Evolutionary conservation across 2,888 invertebrate genomes (phyloP), one percentile per base, ranked within the genome.

Genomic region (Thymelicus lineola): DNA sequence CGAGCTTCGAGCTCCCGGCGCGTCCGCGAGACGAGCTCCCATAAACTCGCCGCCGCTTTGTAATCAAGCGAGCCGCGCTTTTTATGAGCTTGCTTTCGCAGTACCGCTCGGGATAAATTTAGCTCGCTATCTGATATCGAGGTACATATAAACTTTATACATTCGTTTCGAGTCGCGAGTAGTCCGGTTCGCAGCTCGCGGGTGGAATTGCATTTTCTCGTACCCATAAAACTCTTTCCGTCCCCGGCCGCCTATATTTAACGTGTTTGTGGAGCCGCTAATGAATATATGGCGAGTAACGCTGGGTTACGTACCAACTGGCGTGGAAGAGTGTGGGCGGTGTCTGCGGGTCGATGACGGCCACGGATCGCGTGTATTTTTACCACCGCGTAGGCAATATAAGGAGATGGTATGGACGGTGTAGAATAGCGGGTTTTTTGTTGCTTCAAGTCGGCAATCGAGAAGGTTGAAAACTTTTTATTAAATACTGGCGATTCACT

Each of bases 61-160:
- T 89, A 92, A 92, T 92, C 90, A 91, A 88, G 83, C 86, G 83
- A 79, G 85, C 88, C 91, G 90, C 90, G 89, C 85, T 89, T 92
- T 92, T 91, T 91, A 91, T 85, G 91, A 90, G 86, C 76, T 79
- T 84, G 87, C 87, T 87, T 86, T 86, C 83, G 87, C 88, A 86
- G 85, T 82, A 78, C 82, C 84, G 85, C 84, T 81, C 81, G 81
- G 84, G 86, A 88, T 91, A 89, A 87, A 91, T 90, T 88, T 86
- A 86, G 84, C 86, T 80, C 83, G 85, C 84, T 85, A 87, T 87
- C 88, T 88, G 86, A 89, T 89, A 88, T 86, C 81, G 87, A 84
- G 82, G 74, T 73, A n/a, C n/a, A n/a, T n/a, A 73, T 78, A 76
- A 73, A 75, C 71, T 74, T 74, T 77, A 78, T 76, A 73, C 69